A percentile compares a stretch with the other conserved stretches of the same genome.
phyloP scores from a whole-genome alignment of 2,797 vertebrate species.

The Enteromius viviparus region DNA sequence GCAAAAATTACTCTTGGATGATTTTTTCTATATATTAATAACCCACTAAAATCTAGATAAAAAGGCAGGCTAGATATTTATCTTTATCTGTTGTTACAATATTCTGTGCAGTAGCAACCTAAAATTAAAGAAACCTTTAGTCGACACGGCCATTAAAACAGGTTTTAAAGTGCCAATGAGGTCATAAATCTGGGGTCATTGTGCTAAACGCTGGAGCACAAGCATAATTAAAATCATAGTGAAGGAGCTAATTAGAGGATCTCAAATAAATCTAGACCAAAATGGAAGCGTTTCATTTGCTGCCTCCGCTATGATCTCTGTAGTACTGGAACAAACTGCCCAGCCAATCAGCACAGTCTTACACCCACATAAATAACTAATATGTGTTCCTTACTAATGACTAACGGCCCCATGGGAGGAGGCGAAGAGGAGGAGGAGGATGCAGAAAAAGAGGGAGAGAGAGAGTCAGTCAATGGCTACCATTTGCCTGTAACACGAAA shows the following conservation, averaged over 20 bases:
- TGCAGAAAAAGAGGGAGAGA: constrained; percentile 13
- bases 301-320: constrained; percentile 46
- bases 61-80: background rate
- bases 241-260: constrained; percentile 40
- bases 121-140: background rate
- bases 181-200: constrained; percentile 9
- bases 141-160: background rate
- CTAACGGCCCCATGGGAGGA: constrained; percentile 55
- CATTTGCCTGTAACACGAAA: constrained; percentile 4
- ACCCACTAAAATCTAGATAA: background rate
- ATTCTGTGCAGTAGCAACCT: background rate
- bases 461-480: background rate
- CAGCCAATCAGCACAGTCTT: constrained; percentile 49
- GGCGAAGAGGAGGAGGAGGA: constrained; percentile 20
- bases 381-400: constrained; percentile 62
- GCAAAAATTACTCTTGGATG: background rate
- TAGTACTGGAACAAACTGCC: constrained; percentile 43
- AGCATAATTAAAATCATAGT: constrained; percentile 25
- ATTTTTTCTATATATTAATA: background rate
- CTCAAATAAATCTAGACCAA: constrained; percentile 36
- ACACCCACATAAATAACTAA: constrained; percentile 62
- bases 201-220: background rate
- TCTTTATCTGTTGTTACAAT: constrained; percentile 18
- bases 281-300: constrained; percentile 46
- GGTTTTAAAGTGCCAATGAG: background rate